phyloP scores from a whole-genome alignment of 2,797 vertebrate genomes.

The Coranthus polyacanthus region DNA sequence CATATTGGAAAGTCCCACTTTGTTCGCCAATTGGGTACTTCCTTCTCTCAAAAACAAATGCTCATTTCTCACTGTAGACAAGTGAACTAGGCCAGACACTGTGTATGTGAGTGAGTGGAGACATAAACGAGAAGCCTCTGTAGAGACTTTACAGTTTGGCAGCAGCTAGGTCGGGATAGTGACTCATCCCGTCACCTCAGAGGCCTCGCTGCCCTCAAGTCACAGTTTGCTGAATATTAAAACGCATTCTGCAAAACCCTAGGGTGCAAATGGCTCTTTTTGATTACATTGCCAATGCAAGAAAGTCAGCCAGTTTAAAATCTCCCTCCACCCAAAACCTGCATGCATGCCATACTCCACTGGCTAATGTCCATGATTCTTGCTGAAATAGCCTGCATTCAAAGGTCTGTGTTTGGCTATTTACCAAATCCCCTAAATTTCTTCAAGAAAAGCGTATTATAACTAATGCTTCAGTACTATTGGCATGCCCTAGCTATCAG shows the following conservation, averaged over 20 bases:
- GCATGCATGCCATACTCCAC: neutral
- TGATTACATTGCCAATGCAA: constrained; percentile 8
- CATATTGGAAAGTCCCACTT: constrained; percentile 9
- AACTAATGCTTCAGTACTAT: no score
- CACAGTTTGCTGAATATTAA: constrained; percentile 27
- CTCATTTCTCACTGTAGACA: constrained; percentile 52
- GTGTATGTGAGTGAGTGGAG: constrained; percentile 11
- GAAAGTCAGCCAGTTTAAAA: neutral
- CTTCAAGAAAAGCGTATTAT: no score
- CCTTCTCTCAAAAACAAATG: constrained; percentile 42
- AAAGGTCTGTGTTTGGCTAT: neutral
- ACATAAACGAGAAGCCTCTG: constrained; percentile 1
- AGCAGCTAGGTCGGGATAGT: constrained; percentile 7
- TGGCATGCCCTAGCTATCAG: no score
- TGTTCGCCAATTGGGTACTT: constrained; percentile 26
- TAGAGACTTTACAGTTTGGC: constrained; percentile 29
- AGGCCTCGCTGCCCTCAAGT: constrained; percentile 9
- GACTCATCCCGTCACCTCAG: constrained; percentile 40
- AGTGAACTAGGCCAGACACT: constrained; percentile 56
- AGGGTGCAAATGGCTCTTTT: neutral
- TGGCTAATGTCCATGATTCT: neutral
- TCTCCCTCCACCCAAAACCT: neutral
- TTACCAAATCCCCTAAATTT: no score
- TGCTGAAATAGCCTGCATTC: neutral
- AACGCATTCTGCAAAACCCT: constrained; percentile 5